Evolutionary conservation across 2,888 invertebrate species (phyloP).

Genomic region (Machimus atricapillus): DNA sequence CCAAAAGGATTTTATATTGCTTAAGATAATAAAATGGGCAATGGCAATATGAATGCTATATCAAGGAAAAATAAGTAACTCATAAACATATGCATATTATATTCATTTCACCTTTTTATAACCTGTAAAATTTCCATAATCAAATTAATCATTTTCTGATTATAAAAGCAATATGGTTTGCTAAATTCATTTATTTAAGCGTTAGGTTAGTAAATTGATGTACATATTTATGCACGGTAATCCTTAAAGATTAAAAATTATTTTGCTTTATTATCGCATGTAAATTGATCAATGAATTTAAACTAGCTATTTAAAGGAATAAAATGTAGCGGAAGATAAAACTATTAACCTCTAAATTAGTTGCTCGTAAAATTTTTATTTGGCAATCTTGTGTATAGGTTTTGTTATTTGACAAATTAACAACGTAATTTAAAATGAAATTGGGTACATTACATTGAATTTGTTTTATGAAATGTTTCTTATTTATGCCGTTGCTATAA

Average conservation of each 20-base stretch:
- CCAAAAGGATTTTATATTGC: neutral
- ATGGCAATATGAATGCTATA: neutral
- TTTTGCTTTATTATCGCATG: neutral
- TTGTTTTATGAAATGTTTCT: neutral
- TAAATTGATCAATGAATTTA: neutral
- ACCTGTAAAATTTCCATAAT: neutral
- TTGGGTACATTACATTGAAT: neutral
- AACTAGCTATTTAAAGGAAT: neutral
- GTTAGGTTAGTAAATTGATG: neutral
- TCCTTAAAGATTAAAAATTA: neutral
- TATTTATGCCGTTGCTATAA: neutral
- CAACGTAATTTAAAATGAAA: neutral
- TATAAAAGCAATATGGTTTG: neutral
- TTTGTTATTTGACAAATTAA: neutral
- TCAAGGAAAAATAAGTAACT: neutral
- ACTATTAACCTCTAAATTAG: neutral
- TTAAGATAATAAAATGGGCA: neutral
- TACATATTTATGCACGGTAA: neutral
- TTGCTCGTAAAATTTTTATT: neutral
- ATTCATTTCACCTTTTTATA: neutral
- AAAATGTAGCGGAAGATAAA: neutral
- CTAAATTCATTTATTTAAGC: neutral
- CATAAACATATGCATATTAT: neutral
- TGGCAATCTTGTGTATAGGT: neutral
- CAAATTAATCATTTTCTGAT: neutral